Evolutionary conservation across 2,797 vertebrate genomes (phyloP).

Genomic region (Macroramphosus scolopax): DNA sequence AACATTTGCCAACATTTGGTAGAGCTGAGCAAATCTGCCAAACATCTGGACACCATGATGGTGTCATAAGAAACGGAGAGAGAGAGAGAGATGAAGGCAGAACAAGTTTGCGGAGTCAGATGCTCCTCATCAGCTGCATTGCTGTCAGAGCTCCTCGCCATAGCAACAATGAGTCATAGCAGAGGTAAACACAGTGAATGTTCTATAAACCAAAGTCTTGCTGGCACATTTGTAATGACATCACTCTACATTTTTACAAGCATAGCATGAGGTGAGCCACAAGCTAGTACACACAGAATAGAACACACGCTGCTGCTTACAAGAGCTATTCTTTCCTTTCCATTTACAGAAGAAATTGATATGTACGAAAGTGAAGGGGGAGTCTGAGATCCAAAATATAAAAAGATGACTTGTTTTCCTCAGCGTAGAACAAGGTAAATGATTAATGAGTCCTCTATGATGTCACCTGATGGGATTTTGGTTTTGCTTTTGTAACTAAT

Average conservation of each 20-base stretch:
- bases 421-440: too few species aligned
- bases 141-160: slow-evolving; percentile 59
- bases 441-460: too few species aligned
- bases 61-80: slow-evolving; percentile 13
- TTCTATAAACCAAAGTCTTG: slow-evolving; percentile 30
- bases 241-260: slow-evolving; percentile 21
- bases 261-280: slow-evolving; percentile 12
- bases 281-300: background rate
- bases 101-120: slow-evolving; percentile 65
- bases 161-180: slow-evolving; percentile 68
- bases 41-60: slow-evolving; percentile 43
- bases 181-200: slow-evolving; percentile 45
- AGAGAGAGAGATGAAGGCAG: slow-evolving; percentile 22
- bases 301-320: slow-evolving; percentile 4
- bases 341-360: too few species aligned
- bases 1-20: slow-evolving; percentile 57
- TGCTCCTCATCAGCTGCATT: slow-evolving; percentile 59
- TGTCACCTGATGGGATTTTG: too few species aligned
- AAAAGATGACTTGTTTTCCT: too few species aligned
- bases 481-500: too few species aligned
- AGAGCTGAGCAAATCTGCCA: slow-evolving; percentile 52
- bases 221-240: slow-evolving; percentile 19
- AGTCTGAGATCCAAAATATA: too few species aligned
- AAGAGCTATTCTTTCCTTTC: background rate
- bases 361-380: too few species aligned